phyloP scores from a whole-genome alignment of 1,140 invertebrate species.

The Drosophila rufa region DNA sequence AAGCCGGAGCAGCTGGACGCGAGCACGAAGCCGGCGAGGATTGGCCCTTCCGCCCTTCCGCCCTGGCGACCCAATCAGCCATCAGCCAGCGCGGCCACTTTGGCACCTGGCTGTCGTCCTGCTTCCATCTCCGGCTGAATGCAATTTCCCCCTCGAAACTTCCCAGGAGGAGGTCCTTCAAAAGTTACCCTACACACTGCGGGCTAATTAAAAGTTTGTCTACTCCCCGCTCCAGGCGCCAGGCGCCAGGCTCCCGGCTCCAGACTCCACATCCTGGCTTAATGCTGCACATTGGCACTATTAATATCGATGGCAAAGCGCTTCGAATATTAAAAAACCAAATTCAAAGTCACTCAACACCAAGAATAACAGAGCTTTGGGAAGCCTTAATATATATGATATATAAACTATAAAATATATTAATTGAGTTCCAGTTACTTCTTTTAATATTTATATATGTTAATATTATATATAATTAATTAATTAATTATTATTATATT shows the following conservation, averaged over 20 bases:
- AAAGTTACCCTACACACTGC: background rate
- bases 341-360: constrained; percentile 15
- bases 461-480: no score
- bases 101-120: background rate
- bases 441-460: no score
- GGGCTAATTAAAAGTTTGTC: constrained; percentile 28
- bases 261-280: background rate
- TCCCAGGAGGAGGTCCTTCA: background rate
- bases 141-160: constrained; percentile 24
- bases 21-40: constrained; percentile 24
- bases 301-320: constrained; percentile 11
- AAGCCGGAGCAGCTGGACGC: constrained; percentile 29
- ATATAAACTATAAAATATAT: no score
- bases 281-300: constrained; percentile 8
- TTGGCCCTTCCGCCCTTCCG: constrained; percentile 1
- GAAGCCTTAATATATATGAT: no score
- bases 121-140: constrained; percentile 9
- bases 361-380: constrained; percentile 6
- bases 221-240: no score
- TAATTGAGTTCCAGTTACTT: no score
- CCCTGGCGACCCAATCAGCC: constrained; percentile 15
- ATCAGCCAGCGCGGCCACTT: background rate
- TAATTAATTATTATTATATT: no score
- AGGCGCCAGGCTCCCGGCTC: background rate
- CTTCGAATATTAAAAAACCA: constrained; percentile 4